Conservation (phyloP, 2,113 vertebrate species). For the Leucosticte australis region DNA sequence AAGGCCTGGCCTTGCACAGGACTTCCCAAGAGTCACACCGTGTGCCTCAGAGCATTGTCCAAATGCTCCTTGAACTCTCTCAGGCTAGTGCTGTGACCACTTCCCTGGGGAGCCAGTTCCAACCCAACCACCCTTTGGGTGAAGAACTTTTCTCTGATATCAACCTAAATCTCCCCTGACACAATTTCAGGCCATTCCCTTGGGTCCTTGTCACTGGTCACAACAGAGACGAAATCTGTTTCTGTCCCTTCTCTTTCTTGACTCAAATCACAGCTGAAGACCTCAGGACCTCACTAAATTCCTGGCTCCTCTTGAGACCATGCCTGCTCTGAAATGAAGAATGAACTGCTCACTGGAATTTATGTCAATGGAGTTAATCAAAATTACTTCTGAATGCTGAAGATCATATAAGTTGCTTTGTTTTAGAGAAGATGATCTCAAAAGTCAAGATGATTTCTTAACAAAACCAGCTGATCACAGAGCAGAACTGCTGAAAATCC, state of each 20-base stretch:
- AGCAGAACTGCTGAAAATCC: background rate
- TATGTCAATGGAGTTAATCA: background rate
- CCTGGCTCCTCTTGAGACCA: background rate
- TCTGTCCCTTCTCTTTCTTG: background rate
- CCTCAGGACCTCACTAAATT: background rate
- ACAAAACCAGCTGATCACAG: background rate
- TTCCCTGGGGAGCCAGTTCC: background rate
- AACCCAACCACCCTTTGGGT: no score
- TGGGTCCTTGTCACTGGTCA: background rate
- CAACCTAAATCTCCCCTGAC: accelerated
- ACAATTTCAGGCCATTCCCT: background rate
- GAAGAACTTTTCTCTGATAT: accelerated
- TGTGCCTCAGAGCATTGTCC: no score
- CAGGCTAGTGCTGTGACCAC: background rate
- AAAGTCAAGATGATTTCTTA: background rate
- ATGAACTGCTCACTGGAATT: background rate
- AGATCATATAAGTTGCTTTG: background rate
- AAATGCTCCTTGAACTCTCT: accelerated
- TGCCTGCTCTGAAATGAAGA: background rate
- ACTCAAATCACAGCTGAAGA: background rate
- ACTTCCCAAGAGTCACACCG: background rate
- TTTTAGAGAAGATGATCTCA: background rate
- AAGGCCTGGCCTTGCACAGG: background rate
- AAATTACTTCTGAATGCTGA: background rate
- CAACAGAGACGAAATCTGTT: background rate